These are phyloP conservation scores for Clivina fossor DNA, from an alignment of 2,888 invertebrate genomes.

Conservation along the genomic window DNA sequence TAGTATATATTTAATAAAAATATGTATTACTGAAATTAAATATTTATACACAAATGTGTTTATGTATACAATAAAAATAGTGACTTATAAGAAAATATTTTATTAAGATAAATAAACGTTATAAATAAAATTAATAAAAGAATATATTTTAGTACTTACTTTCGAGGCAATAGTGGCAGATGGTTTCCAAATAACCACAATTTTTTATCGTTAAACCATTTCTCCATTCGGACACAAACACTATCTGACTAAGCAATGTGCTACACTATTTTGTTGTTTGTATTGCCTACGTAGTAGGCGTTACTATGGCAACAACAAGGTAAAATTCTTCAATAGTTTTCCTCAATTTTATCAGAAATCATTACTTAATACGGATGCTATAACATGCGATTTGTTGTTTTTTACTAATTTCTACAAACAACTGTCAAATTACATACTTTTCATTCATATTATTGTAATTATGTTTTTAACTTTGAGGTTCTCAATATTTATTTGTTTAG, in stretches of 20 bases:
- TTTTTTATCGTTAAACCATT: conserved; percentile 90
- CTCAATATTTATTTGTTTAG: neutral
- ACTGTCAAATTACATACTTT: no score
- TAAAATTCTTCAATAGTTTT: conserved; percentile 13
- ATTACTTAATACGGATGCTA: conserved; percentile 12
- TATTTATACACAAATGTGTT: no score
- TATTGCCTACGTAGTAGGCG: conserved; percentile 14
- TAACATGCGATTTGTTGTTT: neutral
- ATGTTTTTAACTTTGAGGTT: neutral
- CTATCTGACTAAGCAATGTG: conserved; percentile 9
- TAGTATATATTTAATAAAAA: no score
- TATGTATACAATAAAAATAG: no score
- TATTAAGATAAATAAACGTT: conserved; percentile 16
- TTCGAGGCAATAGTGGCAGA: conserved; percentile 79
- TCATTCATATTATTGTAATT: neutral
- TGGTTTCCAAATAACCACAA: conserved; percentile 90
- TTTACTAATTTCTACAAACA: no score
- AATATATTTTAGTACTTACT: conserved; percentile 61
- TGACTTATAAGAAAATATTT: no score
- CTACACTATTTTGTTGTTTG: conserved; percentile 21
- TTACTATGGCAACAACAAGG: conserved; percentile 17
- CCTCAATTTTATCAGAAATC: conserved; percentile 28
- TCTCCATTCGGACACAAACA: conserved; percentile 68
- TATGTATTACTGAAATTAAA: no score
- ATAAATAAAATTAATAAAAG: conserved; percentile 8